Evolutionary conservation across 2,888 invertebrate genomes (phyloP).

Genomic region (Andrena marginata): DNA sequence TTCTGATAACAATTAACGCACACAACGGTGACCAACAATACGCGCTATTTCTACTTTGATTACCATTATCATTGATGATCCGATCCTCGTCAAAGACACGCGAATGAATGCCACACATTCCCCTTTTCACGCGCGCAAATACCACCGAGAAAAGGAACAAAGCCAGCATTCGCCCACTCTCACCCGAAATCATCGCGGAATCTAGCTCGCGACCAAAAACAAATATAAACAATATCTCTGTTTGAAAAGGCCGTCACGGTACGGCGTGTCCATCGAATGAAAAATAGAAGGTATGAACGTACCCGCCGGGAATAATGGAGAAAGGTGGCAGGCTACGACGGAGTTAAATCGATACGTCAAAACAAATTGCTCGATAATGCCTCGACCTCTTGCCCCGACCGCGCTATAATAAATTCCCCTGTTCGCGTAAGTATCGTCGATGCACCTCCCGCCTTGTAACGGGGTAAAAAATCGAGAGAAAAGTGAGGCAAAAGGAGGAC

Average conservation of each 20-base stretch:
- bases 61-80: neutral
- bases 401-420: slow-evolving; percentile 48
- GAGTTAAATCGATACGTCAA: slow-evolving; percentile 54
- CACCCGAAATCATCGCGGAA: neutral
- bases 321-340: slow-evolving; percentile 17
- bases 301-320: slow-evolving; percentile 38
- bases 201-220: neutral
- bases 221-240: slow-evolving; percentile 7
- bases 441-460: neutral
- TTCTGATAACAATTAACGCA: slow-evolving; percentile 4
- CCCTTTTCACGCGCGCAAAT: no score
- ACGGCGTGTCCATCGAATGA: slow-evolving; percentile 31
- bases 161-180: neutral
- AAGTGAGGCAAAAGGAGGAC: no score
- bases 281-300: slow-evolving; percentile 40
- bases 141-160: no score
- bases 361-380: slow-evolving; percentile 57
- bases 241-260: neutral
- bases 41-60: neutral
- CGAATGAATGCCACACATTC: neutral
- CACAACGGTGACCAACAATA: neutral
- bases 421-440: slow-evolving; percentile 30
- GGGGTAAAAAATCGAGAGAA: neutral
- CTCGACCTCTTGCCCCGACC: slow-evolving; percentile 33
- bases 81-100: neutral